Conservation (phyloP, 1,140 invertebrate genomes). For the Geopemphigus sp. region DNA sequence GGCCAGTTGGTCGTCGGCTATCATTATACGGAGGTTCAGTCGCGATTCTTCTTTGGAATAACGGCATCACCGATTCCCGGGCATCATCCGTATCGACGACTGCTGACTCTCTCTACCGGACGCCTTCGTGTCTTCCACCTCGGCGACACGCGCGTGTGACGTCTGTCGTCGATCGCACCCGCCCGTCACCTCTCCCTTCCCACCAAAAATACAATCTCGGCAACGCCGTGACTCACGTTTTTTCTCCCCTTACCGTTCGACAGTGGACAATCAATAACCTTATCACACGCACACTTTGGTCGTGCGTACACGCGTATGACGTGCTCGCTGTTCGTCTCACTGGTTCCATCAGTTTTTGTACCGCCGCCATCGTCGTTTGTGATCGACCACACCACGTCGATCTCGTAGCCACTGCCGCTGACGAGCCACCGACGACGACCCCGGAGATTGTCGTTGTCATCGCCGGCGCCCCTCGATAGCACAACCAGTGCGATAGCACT, state of each 20-base stretch:
- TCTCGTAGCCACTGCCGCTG: not conserved
- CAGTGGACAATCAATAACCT: slow-evolving; percentile 37
- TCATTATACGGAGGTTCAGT: not conserved
- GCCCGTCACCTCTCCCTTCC: not conserved
- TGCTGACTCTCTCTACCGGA: no score
- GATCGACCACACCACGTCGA: not conserved
- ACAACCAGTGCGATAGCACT: not conserved
- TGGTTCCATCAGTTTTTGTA: not conserved
- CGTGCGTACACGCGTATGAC: slow-evolving; percentile 26
- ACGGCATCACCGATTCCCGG: not conserved
- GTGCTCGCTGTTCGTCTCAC: slow-evolving; percentile 9
- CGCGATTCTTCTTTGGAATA: not conserved
- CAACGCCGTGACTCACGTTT: slow-evolving; percentile 29
- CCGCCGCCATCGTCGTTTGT: not conserved
- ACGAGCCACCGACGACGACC: no score
- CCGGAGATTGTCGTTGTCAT: not conserved
- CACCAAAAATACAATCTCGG: not conserved
- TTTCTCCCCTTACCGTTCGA: not conserved
- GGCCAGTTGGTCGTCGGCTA: no score
- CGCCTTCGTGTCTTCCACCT: not conserved
- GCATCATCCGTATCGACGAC: no score
- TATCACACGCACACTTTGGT: slow-evolving; percentile 3
- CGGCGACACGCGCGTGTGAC: not conserved
- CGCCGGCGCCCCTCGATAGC: not conserved
- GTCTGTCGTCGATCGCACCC: not conserved